phyloP scores from a whole-genome alignment of 2,113 vertebrate species.

The Oncorhynchus clarkii region DNA sequence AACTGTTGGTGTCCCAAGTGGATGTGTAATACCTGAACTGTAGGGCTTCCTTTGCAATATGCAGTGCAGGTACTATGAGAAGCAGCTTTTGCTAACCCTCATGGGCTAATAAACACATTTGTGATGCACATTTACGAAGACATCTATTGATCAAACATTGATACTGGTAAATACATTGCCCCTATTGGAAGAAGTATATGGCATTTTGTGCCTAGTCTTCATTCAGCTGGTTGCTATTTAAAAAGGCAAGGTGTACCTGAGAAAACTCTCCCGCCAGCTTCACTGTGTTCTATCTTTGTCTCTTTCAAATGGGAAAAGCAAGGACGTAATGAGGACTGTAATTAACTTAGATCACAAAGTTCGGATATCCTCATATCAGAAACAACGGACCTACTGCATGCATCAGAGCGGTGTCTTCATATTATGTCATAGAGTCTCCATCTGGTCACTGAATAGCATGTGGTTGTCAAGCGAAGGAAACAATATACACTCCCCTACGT shows the following conservation, averaged over 20 bases:
- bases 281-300: constrained; percentile 5
- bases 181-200: constrained; percentile 28
- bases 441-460: constrained; percentile 1
- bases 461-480: constrained; percentile 51
- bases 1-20: constrained; percentile 54
- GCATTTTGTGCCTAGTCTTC: constrained; percentile 24
- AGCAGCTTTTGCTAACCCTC: constrained; percentile 60
- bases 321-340: constrained; percentile 17
- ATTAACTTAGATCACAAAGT: constrained; percentile 1
- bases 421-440: neutral
- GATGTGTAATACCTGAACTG: constrained; percentile 71
- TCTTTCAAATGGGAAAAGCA: constrained; percentile 15
- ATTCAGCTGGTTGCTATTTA: neutral
- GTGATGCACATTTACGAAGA: constrained; percentile 45
- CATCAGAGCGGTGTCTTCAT: neutral
- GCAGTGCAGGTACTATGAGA: constrained; percentile 76
- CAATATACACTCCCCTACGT: constrained; percentile 7
- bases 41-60: constrained; percentile 81
- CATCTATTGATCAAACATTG: constrained; percentile 30
- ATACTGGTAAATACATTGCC: constrained; percentile 4
- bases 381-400: neutral
- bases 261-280: constrained; percentile 34
- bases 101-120: constrained; percentile 53
- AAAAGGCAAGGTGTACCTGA: neutral
- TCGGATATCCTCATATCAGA: neutral